Base-by-base conservation (phyloP, 2,888 invertebrate species). In the Mongoloraphidia duomilia region DNA sequence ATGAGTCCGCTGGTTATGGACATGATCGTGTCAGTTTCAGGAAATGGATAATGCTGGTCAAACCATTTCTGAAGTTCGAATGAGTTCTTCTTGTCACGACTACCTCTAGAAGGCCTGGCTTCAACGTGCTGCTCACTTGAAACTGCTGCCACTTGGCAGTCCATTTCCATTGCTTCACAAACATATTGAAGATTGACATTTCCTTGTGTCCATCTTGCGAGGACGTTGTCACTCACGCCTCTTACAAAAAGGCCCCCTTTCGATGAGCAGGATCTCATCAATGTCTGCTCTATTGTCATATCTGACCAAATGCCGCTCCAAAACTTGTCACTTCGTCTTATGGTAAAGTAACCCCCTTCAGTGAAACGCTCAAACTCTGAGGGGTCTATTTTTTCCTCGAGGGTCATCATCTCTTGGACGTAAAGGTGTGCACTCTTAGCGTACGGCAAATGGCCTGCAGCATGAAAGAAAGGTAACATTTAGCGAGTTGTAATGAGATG, bases 381-480 rank as follows among this genome's bases (percentile, higher is more conserved):
- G 0, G 46, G 17, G 49, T 46, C 33, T 54, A 56, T 59, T 47
- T 49, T 51, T 34, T 43, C 41, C 44, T 49, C 14, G 13, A 61
- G 52, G 13, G 47, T 35, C 8, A 14, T 34, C 61, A 63, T 63
- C 52, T 64, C 61, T 57, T 65, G 65, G 5, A 63, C 45, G 53
- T 62, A 61, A 9, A 63, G 39, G 34, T 61, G 59, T 9, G 50
- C 50, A 33, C 54, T 56, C 52, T 60, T 61, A 9, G 61, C 58
- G 51, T 63, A 61, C 2, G 50, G 37, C 46, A 41, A 61, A 60
- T 56, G 66, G 60, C 14, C 63, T 48, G 54, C 55, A 34, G 61
- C 60, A 54, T 62, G 59, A 51, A 62, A 63, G 53, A 50, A 58
- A 10, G 62, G 61, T 34, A 64, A 11, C 57, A 62, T 61, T 47